phyloP scores from a whole-genome alignment of 2,113 vertebrate species.

The Pavo muticus region DNA sequence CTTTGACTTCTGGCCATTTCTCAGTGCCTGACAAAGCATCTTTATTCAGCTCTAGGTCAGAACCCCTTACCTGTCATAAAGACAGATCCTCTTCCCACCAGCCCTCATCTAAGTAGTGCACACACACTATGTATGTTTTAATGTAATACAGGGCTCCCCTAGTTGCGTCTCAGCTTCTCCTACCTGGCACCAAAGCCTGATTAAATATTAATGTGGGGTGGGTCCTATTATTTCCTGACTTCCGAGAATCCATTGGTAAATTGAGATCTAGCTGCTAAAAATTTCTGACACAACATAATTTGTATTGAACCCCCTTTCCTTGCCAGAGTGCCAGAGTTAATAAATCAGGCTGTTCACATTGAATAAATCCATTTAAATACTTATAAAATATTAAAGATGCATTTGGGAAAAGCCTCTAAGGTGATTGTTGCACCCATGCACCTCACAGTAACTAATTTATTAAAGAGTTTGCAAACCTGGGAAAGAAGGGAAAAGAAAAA shows the following conservation, averaged over 20 bases:
- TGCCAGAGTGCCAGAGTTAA: conserved; percentile 76
- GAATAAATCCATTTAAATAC: conserved; percentile 88
- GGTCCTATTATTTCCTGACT: conserved; percentile 64
- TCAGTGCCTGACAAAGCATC: neutral
- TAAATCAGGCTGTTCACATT: conserved; percentile 82
- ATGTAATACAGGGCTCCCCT: conserved; percentile 9
- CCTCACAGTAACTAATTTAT: conserved; percentile 87
- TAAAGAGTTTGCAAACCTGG: conserved; percentile 87
- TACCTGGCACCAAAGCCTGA: conserved; percentile 53
- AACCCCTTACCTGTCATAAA: neutral
- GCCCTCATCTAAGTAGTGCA: neutral
- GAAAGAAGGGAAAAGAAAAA: conserved; percentile 85
- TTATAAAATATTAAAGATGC: conserved; percentile 87
- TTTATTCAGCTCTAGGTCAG: neutral
- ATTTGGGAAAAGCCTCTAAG: conserved; percentile 87
- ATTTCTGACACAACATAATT: conserved; percentile 78
- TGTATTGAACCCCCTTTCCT: conserved; percentile 73
- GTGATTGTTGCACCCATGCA: conserved; percentile 84
- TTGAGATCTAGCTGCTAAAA: conserved; percentile 72
- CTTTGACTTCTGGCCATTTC: neutral
- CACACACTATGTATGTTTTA: neutral
- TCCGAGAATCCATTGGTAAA: conserved; percentile 68
- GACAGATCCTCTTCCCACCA: neutral
- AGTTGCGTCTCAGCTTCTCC: neutral
- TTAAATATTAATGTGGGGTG: conserved; percentile 62